A percentile compares a stretch with the other conserved stretches of the same genome.
Evolutionary conservation across 2,113 vertebrate species (phyloP).

Genomic region (Colinus virginianus): DNA sequence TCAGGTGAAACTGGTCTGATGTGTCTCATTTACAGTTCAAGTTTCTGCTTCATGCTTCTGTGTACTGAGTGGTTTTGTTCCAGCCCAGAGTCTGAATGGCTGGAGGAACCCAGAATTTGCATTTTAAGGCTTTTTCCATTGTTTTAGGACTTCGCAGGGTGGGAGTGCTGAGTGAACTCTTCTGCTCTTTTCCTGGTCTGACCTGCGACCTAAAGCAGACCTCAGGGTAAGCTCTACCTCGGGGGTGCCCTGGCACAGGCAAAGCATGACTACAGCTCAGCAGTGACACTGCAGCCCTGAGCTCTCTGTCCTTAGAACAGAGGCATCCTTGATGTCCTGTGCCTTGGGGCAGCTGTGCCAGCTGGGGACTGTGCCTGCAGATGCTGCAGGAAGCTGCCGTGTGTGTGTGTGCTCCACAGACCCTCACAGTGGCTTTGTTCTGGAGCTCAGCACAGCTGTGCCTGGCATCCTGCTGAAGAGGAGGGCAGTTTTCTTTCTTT

Average conservation of each 20-base stretch:
- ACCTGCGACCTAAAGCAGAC: not conserved
- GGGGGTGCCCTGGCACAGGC: not conserved
- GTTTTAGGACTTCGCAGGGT: not conserved
- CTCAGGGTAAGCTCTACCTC: not conserved
- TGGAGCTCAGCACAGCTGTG: not conserved
- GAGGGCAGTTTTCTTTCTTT: not conserved
- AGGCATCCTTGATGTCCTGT: not conserved
- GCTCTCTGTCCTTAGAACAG: not conserved
- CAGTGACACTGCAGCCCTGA: not conserved
- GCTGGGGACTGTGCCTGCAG: not conserved
- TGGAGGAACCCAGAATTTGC: not conserved
- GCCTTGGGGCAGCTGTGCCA: conserved; percentile 2
- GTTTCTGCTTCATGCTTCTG: not conserved
- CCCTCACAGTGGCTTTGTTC: not conserved
- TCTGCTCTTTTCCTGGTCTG: not conserved
- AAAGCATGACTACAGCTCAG: not conserved
- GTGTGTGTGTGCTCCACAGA: fast-evolving
- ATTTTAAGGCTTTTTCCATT: not conserved
- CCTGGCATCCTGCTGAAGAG: not conserved
- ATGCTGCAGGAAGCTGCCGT: not conserved
- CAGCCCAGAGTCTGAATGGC: not conserved
- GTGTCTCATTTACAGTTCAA: not conserved
- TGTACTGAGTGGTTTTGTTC: not conserved
- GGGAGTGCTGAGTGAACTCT: not conserved
- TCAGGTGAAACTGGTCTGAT: not conserved